phyloP scores from a whole-genome alignment of 2,113 vertebrate genomes.

The Otolemur garnettii region DNA sequence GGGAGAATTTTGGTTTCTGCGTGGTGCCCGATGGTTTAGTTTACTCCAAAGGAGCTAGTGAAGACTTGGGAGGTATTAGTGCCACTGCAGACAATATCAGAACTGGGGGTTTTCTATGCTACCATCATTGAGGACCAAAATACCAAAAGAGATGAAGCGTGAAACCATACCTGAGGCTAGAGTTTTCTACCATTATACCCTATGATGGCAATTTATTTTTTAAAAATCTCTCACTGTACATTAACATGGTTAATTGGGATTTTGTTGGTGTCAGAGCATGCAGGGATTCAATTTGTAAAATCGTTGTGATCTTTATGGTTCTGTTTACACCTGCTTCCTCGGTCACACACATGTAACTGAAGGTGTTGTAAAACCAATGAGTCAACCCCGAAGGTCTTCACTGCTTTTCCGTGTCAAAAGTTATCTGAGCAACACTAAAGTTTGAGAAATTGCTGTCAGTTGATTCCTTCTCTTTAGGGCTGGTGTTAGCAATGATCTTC shows the following conservation, averaged over 20 bases:
- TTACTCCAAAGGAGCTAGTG: not conserved
- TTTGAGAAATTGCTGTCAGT: not conserved
- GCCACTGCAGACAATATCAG: not conserved
- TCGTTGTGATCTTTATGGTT: not conserved
- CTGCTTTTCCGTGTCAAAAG: not conserved
- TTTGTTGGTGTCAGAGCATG: not conserved
- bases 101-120: not conserved
- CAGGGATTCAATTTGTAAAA: not conserved
- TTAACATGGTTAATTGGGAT: not conserved
- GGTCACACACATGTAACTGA: not conserved
- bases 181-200: not conserved
- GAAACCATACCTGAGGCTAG: not conserved
- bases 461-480: slow-evolving; percentile 2
- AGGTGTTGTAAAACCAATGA: not conserved
- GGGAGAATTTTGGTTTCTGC: not conserved
- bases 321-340: not conserved
- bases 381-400: not conserved
- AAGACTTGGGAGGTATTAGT: not conserved
- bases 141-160: not conserved
- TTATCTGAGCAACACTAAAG: not conserved
- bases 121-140: not conserved
- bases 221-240: not conserved
- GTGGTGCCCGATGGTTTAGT: not conserved
- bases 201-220: not conserved
- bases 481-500: slow-evolving; percentile 40